A percentile compares a stretch with the other conserved stretches of the same genome.
These are phyloP conservation scores for Hydroisotoma schaefferi DNA, from an alignment of 2,888 invertebrate genomes.

Conservation along the genomic window DNA sequence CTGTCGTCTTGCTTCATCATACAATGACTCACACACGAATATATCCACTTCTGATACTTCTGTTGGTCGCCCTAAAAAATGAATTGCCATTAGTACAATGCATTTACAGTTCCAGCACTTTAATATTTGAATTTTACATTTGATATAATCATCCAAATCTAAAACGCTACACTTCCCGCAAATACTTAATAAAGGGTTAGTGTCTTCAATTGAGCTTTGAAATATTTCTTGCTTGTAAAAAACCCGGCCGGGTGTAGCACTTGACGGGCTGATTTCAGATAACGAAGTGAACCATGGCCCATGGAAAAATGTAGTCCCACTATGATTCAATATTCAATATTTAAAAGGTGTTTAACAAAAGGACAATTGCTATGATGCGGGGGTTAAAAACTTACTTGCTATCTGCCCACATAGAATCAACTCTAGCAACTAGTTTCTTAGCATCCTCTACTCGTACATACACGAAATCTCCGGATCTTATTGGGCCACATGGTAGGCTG, in stretches of 20 bases:
- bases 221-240: slow-evolving; percentile 94
- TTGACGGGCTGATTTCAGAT: slow-evolving; percentile 68
- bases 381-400: slow-evolving; percentile 63
- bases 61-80: slow-evolving; percentile 73
- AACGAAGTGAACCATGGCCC: slow-evolving; percentile 92
- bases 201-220: slow-evolving; percentile 84
- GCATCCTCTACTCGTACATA: slow-evolving; percentile 89
- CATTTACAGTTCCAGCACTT: neutral
- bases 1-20: slow-evolving; percentile 79
- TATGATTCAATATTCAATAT: slow-evolving; percentile 53
- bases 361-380: neutral
- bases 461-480: slow-evolving; percentile 90
- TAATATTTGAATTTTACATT: slow-evolving; percentile 62
- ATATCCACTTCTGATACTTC: slow-evolving; percentile 90
- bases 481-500: slow-evolving; percentile 75
- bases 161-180: slow-evolving; percentile 88
- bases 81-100: neutral
- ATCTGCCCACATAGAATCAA: slow-evolving; percentile 92
- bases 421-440: slow-evolving; percentile 85
- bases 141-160: slow-evolving; percentile 83
- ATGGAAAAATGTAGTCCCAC: slow-evolving; percentile 84
- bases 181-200: slow-evolving; percentile 83
- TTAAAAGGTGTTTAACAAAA: neutral
- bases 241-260: slow-evolving; percentile 65
- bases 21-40: slow-evolving; percentile 86